Conservation (phyloP, 1,140 invertebrate genomes). For the Philotrypesis tridentata region DNA sequence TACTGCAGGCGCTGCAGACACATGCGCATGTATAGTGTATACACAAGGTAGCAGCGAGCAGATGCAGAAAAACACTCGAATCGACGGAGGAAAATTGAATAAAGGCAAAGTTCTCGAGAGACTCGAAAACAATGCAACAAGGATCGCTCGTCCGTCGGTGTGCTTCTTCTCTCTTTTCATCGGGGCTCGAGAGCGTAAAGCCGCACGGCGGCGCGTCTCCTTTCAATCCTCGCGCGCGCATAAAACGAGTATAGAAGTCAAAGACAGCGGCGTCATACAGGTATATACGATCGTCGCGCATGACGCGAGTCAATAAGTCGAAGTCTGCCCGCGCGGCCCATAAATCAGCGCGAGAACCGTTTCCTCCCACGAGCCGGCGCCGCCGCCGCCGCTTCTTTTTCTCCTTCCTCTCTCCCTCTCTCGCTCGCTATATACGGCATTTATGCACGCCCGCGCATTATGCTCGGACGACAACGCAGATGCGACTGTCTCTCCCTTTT, state of each 20-base stretch:
- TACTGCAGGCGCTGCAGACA: too few species aligned
- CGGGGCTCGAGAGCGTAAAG: background rate
- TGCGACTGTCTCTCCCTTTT: background rate
- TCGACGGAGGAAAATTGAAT: background rate
- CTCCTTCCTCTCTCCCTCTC: background rate
- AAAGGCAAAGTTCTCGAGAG: background rate
- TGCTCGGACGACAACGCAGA: background rate
- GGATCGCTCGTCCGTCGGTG: too few species aligned
- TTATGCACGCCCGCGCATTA: conserved; percentile 26
- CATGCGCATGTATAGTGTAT: too few species aligned
- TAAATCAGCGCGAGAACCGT: conserved; percentile 1
- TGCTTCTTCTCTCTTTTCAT: background rate
- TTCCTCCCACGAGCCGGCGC: background rate
- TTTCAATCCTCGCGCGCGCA: background rate
- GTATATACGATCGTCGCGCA: background rate
- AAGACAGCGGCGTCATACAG: background rate
- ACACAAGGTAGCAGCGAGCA: background rate
- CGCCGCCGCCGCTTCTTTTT: background rate
- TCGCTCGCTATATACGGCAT: background rate
- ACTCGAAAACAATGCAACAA: background rate
- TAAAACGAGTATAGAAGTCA: background rate
- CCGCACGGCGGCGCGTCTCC: background rate
- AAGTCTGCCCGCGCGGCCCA: background rate
- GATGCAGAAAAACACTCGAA: background rate
- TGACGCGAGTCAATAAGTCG: conserved; percentile 5